Evolutionary conservation across 2,113 vertebrate genomes (phyloP).

Genomic region (Phycodurus eques): DNA sequence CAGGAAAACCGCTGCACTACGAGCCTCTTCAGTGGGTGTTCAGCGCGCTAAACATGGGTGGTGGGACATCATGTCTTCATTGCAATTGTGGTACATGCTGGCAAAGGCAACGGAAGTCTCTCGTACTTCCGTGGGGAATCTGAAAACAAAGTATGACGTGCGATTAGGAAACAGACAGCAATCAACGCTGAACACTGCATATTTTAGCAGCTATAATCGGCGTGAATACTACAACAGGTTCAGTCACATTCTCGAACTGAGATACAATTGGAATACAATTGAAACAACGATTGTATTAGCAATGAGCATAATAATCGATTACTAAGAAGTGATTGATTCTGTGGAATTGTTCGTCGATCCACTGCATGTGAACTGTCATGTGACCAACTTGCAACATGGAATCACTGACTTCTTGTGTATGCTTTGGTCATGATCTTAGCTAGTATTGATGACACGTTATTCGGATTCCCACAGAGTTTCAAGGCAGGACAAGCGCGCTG

Average conservation of each 20-base stretch:
- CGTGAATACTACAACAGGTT: not conserved
- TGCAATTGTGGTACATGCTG: constrained; percentile 1
- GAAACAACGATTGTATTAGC: no score
- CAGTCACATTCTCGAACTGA: not conserved
- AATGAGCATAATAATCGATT: no score
- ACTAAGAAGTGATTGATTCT: no score
- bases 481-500: no score
- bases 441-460: no score
- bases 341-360: no score
- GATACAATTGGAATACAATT: no score
- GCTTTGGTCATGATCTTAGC: no score
- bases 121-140: not conserved
- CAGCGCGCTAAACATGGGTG: constrained; percentile 8
- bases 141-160: constrained; percentile 29
- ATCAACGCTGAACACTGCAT: not conserved
- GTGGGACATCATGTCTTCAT: constrained; percentile 30
- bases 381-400: no score
- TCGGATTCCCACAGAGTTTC: no score
- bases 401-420: no score
- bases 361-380: no score
- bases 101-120: constrained; percentile 2
- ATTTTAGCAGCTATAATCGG: not conserved
- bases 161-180: constrained; percentile 1
- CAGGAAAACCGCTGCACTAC: constrained; percentile 7
- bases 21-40: constrained; percentile 22